Conservation (phyloP, 2,888 invertebrate genomes). For the Eupeodes latifasciatus region DNA sequence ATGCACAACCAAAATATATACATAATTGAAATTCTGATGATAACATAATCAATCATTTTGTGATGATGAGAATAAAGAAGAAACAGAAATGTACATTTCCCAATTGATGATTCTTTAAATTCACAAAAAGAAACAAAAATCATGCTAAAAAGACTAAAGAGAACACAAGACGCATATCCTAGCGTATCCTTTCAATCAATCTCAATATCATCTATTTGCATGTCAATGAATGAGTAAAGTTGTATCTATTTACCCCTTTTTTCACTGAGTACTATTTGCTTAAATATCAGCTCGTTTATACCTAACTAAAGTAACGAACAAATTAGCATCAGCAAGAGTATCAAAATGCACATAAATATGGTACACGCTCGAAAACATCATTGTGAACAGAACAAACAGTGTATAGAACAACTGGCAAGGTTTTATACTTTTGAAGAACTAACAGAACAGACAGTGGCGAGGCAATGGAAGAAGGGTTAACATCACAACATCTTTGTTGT, state of each 20-base stretch:
- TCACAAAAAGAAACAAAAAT: neutral
- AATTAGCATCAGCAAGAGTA: conserved; percentile 40
- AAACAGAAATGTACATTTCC: conserved; percentile 21
- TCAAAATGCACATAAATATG: conserved; percentile 50
- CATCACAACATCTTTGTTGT: conserved; percentile 48
- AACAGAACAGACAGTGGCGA: too few relatives aligned
- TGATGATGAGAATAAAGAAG: neutral
- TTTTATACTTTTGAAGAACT: neutral
- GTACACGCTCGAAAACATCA: neutral
- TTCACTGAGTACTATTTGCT: conserved; percentile 23
- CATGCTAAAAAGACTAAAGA: neutral
- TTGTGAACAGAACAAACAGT: neutral
- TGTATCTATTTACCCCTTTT: conserved; percentile 8
- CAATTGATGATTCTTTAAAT: neutral
- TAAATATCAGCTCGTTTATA: conserved; percentile 10
- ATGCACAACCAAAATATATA: conserved; percentile 21
- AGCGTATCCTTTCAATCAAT: conserved; percentile 59
- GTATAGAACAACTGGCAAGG: neutral
- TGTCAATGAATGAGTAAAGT: conserved; percentile 4
- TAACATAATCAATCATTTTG: conserved; percentile 61
- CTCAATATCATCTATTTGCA: conserved; percentile 47
- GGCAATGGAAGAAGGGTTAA: conserved; percentile 1
- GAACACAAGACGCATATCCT: neutral
- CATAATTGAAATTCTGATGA: neutral
- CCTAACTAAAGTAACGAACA: conserved; percentile 21